Evolutionary conservation across 1,140 invertebrate species (phyloP), one percentile per base, ranked within the genome.

Genomic region (Telenomus remus): DNA sequence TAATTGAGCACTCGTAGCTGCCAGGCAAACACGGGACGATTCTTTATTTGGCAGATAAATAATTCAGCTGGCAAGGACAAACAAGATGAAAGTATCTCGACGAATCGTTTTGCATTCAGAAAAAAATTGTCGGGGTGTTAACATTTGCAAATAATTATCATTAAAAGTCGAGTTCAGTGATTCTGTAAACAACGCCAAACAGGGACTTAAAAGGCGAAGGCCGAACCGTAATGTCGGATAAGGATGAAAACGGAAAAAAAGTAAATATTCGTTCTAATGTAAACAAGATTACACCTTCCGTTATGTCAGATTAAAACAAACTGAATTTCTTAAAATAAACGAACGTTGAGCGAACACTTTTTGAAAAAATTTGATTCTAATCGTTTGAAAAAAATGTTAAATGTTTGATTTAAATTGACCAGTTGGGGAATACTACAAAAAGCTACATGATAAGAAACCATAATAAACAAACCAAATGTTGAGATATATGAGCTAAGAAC

Each of bases 121-220:
- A 10, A 12, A 7, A 53, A 5, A 19, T 10, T 27, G 5, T 2
- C 16, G 12, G 48, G 33, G 39, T 55, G 55, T 55, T 64, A 50
- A 64, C 61, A 54, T 64, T 64, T 8, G 42, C 27, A 55, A 64
- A 64, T 64, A 64, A 64, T 64, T 64, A 64, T 64, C 61, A 55
- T 64, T 64, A 64, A 55, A 64, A 48, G 50, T 55, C 48, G 34
- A 55, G 61, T 39, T 53, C 60, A 63, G 44, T 46, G 60, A 63
- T 63, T 63, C 51, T 44, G 60, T 54, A 53, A 63, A 54, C 43
- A 63, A 4, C 27, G 7, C 39, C 27, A 46, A 43, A 60, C n/a
- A 27, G 53, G 37, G 39, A 19, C n/a, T 11, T 1, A 39, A 10
- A 39, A 39, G 9, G n/a, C 9, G 9, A 39, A 39, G 37, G 37